Conservation (phyloP, 1,140 invertebrate genomes). For the Scaptomyza pallida region DNA sequence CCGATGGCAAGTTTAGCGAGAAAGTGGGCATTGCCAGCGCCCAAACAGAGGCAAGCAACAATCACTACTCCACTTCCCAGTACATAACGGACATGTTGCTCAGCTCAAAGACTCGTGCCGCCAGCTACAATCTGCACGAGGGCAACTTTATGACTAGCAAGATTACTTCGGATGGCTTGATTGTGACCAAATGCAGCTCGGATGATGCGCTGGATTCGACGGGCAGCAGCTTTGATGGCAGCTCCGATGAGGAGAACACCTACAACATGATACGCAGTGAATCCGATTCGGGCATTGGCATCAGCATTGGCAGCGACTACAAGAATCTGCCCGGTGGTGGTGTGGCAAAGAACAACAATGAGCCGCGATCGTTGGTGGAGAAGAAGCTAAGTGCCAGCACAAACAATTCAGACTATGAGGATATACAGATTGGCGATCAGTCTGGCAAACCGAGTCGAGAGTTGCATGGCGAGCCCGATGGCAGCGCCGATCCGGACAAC, state of each 20-base stretch:
- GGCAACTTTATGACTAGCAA: conserved; percentile 84
- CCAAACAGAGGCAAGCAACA: conserved; percentile 27
- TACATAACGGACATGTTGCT: conserved; percentile 83
- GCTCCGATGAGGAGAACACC: conserved; percentile 81
- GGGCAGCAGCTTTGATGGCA: conserved; percentile 83
- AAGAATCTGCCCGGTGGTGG: conserved; percentile 62
- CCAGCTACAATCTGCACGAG: conserved; percentile 81
- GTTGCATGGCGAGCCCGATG: conserved; percentile 91
- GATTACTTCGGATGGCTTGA: conserved; percentile 82
- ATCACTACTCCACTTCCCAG: conserved; percentile 78
- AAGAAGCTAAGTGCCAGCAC: conserved; percentile 81
- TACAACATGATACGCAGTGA: conserved; percentile 84
- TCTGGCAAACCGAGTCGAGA: conserved; percentile 86
- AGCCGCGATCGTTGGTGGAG: conserved; percentile 54
- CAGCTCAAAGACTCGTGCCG: conserved; percentile 77
- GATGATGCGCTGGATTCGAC: conserved; percentile 83
- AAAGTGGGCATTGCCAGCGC: conserved; percentile 63
- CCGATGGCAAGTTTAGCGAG: conserved; percentile 76
- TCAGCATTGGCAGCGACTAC: conserved; percentile 79
- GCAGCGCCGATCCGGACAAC: conserved; percentile 90
- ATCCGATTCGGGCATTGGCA: conserved; percentile 83
- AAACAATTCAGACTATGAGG: conserved; percentile 83
- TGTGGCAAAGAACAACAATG: conserved; percentile 16
- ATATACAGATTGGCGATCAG: conserved; percentile 80
- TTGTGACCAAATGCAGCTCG: conserved; percentile 82